Percentiles rank a stretch among this genome's conserved stretches.
Conservation (phyloP, 2,797 vertebrate species). For the Syncerus caffer region DNA sequence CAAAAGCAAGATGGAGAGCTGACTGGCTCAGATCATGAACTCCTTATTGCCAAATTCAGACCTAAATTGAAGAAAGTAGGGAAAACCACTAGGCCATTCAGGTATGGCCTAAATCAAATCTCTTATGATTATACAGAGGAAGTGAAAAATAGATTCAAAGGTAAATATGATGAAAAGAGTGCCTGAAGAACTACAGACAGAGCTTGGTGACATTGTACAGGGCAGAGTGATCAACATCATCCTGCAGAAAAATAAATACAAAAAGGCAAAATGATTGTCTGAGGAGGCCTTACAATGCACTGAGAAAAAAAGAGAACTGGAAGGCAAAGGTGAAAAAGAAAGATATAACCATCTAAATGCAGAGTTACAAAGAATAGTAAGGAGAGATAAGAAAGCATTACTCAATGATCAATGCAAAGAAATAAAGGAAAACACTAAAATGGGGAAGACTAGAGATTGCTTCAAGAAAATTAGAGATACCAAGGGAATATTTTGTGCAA, state of each 20-base stretch:
- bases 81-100: neutral
- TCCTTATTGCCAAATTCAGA: neutral
- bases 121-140: neutral
- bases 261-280: neutral
- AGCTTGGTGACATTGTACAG: too few relatives aligned
- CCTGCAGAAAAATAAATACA: neutral
- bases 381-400: neutral
- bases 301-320: neutral
- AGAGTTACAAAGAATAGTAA: neutral
- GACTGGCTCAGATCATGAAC: neutral
- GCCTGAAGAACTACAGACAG: too few relatives aligned
- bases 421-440: neutral
- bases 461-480: neutral
- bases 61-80: neutral
- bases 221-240: neutral
- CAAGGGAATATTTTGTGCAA: neutral
- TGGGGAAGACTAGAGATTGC: neutral
- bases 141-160: neutral
- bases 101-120: neutral
- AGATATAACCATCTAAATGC: neutral
- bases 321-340: neutral
- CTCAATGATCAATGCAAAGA: neutral
- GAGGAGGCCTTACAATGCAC: neutral
- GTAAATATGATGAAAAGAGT: too few relatives aligned
- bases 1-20: fast-evolving